These are phyloP conservation scores for Pachliopta kotzebuea DNA, from an alignment of 2,888 invertebrate genomes.

Conservation along the genomic window DNA sequence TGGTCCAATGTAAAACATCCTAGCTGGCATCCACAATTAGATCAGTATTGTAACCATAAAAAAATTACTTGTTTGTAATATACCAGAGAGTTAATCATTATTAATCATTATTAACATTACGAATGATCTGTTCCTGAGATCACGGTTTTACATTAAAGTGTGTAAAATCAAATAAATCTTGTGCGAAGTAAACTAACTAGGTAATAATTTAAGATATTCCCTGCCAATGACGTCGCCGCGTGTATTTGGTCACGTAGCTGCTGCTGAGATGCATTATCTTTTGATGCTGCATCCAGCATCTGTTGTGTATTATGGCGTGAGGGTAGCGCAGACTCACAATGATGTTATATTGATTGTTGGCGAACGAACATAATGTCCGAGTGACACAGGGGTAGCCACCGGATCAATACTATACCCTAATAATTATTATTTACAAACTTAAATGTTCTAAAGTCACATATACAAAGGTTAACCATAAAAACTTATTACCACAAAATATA, in stretches of 20 bases:
- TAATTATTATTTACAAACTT: neutral
- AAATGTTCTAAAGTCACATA: too few relatives aligned
- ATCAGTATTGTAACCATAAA: too few relatives aligned
- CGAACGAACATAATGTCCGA: constrained; percentile 3
- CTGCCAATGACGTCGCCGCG: neutral
- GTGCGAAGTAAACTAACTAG: neutral
- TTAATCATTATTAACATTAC: too few relatives aligned
- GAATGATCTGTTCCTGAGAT: too few relatives aligned
- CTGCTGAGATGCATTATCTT: constrained; percentile 5
- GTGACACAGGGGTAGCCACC: neutral
- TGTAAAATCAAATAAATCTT: too few relatives aligned
- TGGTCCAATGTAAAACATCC: too few relatives aligned
- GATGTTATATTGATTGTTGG: constrained; percentile 3
- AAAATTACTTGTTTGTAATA: too few relatives aligned
- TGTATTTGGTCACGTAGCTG: constrained; percentile 16
- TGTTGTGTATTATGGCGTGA: neutral
- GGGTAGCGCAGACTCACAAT: neutral
- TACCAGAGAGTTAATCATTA: too few relatives aligned
- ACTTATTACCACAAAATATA: too few relatives aligned
- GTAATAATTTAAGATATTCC: neutral
- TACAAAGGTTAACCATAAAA: too few relatives aligned
- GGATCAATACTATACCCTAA: neutral
- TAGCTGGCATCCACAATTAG: too few relatives aligned
- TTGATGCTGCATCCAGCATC: constrained; percentile 4
- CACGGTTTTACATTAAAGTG: too few relatives aligned